These are phyloP conservation scores for Falcaria lacertinaria DNA, from an alignment of 2,888 invertebrate species.

Conservation along the genomic window DNA sequence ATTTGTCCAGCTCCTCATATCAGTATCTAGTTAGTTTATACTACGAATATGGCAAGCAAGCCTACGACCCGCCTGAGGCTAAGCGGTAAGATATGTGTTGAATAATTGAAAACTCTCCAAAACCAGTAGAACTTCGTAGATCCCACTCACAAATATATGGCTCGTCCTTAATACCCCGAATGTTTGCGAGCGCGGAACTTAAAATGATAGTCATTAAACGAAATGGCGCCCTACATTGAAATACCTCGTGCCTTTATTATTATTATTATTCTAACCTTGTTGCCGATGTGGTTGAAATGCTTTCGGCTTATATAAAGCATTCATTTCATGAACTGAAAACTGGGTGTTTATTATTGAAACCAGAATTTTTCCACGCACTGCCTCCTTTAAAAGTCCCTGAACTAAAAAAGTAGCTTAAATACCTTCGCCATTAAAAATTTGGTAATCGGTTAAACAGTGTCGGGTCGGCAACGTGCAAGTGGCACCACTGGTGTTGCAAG, in stretches of 20 bases:
- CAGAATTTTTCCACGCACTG: no score
- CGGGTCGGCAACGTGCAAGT: no score
- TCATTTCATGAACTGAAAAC: background rate
- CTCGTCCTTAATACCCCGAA: slow-evolving; percentile 33
- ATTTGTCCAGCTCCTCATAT: no score
- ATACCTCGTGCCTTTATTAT: slow-evolving; percentile 27
- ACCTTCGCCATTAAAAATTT: no score
- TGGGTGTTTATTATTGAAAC: background rate
- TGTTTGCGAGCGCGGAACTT: slow-evolving; percentile 37
- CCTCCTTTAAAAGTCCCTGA: no score
- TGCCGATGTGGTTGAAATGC: slow-evolving; percentile 9
- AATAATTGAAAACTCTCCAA: background rate
- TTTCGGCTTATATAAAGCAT: background rate
- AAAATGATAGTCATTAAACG: slow-evolving; percentile 43
- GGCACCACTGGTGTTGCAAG: no score
- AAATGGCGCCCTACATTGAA: slow-evolving; percentile 42
- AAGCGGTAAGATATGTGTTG: background rate
- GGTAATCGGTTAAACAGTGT: no score
- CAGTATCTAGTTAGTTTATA: no score
- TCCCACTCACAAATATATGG: slow-evolving; percentile 33
- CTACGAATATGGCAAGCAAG: no score
- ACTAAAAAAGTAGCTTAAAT: no score
- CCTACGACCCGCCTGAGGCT: no score
- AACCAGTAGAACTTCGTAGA: slow-evolving; percentile 5
- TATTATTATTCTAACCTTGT: slow-evolving; percentile 14